These are phyloP conservation scores for Drusus annulatus DNA, from an alignment of 1,140 invertebrate species.

Conservation along the genomic window DNA sequence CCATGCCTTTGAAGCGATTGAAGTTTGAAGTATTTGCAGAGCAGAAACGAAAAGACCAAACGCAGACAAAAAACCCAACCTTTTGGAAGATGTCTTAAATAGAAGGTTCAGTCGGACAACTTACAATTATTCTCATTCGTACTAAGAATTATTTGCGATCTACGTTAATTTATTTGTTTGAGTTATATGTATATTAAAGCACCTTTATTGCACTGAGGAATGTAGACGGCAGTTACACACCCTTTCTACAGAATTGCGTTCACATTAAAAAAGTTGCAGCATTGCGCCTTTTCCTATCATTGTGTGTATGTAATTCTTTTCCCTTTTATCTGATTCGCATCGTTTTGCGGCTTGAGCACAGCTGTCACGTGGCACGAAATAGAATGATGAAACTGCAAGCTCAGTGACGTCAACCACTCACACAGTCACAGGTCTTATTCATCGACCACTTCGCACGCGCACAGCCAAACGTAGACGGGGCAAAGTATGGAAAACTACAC, in stretches of 20 bases:
- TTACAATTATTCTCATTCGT: too few relatives aligned
- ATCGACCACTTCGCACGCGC: background rate
- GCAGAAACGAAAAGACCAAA: too few relatives aligned
- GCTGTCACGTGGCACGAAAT: conserved; percentile 19
- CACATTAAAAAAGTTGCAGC: background rate
- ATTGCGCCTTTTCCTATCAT: background rate
- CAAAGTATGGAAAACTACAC: conserved; percentile 30
- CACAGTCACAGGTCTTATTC: background rate
- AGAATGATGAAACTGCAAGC: conserved; percentile 36
- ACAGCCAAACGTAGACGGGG: conserved; percentile 3
- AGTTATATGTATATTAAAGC: background rate
- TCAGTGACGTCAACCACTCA: conserved; percentile 13
- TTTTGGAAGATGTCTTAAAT: too few relatives aligned
- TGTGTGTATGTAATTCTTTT: background rate
- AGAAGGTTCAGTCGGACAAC: too few relatives aligned
- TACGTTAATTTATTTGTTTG: too few relatives aligned
- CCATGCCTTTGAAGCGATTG: too few relatives aligned
- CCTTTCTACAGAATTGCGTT: background rate
- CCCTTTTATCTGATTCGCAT: background rate
- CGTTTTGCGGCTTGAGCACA: background rate
- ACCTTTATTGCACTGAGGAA: background rate
- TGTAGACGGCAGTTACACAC: background rate
- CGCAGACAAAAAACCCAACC: too few relatives aligned
- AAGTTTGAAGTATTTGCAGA: too few relatives aligned
- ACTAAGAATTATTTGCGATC: too few relatives aligned